Percentiles rank a stretch among this genome's conserved stretches.
phyloP scores from a whole-genome alignment of 2,888 invertebrate species.

The Clanis bilineata region DNA sequence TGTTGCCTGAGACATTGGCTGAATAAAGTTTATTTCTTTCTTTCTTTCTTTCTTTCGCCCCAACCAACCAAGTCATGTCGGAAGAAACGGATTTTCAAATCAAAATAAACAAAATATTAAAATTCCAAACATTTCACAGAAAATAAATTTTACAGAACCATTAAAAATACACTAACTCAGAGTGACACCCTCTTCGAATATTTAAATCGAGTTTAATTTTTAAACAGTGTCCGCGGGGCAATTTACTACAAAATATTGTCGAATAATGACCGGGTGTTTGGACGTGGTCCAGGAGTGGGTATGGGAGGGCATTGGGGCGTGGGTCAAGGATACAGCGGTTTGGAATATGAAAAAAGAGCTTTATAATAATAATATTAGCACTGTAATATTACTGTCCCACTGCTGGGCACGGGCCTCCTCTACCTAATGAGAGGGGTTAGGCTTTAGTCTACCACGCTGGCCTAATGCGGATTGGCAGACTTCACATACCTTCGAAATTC shows the following conservation, averaged over 20 bases:
- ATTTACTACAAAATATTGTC: constrained; percentile 3
- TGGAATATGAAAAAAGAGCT: not conserved
- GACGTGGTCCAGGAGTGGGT: not conserved
- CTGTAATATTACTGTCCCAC: too few relatives aligned
- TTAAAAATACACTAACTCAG: not conserved
- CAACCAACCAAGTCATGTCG: too few relatives aligned
- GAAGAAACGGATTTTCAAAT: too few relatives aligned
- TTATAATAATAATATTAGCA: too few relatives aligned
- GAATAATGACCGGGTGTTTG: not conserved
- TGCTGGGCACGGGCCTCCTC: too few relatives aligned
- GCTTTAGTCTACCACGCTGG: too few relatives aligned
- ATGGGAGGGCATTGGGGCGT: not conserved
- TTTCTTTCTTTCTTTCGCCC: too few relatives aligned
- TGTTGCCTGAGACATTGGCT: too few relatives aligned
- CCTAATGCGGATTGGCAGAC: too few relatives aligned
- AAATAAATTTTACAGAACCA: not conserved
- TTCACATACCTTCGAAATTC: too few relatives aligned
- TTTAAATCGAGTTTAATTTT: constrained; percentile 5
- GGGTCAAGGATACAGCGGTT: not conserved
- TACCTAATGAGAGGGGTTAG: too few relatives aligned
- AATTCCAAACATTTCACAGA: not conserved
- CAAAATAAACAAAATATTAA: not conserved
- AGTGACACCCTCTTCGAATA: not conserved
- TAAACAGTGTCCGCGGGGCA: not conserved
- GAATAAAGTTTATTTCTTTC: too few relatives aligned